These are phyloP conservation scores for Aphelinus certus DNA, from an alignment of 1,140 invertebrate species.

Conservation along the genomic window DNA sequence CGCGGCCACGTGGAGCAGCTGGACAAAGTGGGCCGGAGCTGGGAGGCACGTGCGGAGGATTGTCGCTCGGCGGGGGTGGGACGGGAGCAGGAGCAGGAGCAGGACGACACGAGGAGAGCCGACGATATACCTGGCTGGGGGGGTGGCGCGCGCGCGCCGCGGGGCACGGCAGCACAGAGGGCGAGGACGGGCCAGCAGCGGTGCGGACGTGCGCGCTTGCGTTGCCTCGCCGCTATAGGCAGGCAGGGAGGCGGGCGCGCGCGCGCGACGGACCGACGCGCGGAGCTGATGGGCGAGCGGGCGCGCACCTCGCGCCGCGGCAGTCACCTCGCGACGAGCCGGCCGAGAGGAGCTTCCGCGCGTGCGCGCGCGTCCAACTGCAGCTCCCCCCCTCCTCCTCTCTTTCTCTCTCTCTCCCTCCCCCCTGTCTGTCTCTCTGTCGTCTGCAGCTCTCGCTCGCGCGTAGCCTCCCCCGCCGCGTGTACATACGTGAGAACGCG, in stretches of 20 bases:
- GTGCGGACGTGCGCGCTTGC: no score
- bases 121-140: not conserved
- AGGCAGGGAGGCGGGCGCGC: constrained; percentile 8
- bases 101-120: not conserved
- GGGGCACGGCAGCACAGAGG: no score
- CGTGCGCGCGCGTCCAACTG: not conserved
- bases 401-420: not conserved
- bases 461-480: no score
- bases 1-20: no score
- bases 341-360: constrained; percentile 51
- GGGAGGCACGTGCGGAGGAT: not conserved
- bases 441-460: no score
- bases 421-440: not conserved
- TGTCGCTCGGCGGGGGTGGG: not conserved
- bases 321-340: constrained; percentile 62
- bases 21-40: no score
- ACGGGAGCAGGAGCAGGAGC: constrained; percentile 5
- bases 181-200: no score
- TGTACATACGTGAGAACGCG: no score
- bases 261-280: constrained; percentile 9
- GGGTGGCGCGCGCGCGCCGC: no score
- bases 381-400: not conserved
- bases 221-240: not conserved
- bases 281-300: no score
- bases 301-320: constrained; percentile 28